A percentile compares a stretch with the other conserved stretches of the same genome.
Evolutionary conservation across 2,797 vertebrate species (phyloP).

Genomic region (Trichosurus vulpecula): DNA sequence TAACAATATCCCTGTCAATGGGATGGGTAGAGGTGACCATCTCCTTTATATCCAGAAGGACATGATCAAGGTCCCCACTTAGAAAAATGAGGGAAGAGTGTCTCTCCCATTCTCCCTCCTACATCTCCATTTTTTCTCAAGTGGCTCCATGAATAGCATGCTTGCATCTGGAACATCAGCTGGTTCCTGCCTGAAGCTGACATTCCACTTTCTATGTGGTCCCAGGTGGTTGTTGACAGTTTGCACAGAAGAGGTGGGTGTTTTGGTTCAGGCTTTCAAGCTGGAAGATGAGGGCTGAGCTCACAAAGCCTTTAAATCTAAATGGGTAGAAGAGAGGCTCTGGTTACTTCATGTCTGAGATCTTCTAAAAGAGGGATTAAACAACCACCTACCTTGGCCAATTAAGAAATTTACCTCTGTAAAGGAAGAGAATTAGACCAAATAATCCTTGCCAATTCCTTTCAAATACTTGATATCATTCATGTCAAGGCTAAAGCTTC

Average conservation of each 20-base stretch:
- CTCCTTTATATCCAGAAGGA: background rate
- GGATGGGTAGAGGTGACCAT: constrained; percentile 1
- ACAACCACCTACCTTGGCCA: background rate
- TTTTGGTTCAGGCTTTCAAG: constrained; percentile 30
- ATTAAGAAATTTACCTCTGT: background rate
- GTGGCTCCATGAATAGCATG: background rate
- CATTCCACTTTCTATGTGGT: background rate
- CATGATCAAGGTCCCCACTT: background rate
- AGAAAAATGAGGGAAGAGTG: background rate
- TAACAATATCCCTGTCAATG: constrained; percentile 53
- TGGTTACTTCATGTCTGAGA: background rate
- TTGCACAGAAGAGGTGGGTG: background rate
- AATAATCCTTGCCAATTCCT: background rate
- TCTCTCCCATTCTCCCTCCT: rapidly evolving
- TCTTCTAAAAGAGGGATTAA: background rate
- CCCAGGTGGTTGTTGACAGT: background rate
- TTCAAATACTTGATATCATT: background rate
- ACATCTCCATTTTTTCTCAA: background rate
- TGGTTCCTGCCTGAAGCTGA: background rate
- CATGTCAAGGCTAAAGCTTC: background rate
- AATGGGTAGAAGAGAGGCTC: background rate
- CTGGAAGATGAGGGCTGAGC: background rate
- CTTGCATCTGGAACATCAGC: background rate
- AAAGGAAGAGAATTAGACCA: background rate
- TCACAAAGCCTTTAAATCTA: background rate